Evolutionary conservation across 2,113 vertebrate genomes (phyloP).

Genomic region (Corythornis cristatus): DNA sequence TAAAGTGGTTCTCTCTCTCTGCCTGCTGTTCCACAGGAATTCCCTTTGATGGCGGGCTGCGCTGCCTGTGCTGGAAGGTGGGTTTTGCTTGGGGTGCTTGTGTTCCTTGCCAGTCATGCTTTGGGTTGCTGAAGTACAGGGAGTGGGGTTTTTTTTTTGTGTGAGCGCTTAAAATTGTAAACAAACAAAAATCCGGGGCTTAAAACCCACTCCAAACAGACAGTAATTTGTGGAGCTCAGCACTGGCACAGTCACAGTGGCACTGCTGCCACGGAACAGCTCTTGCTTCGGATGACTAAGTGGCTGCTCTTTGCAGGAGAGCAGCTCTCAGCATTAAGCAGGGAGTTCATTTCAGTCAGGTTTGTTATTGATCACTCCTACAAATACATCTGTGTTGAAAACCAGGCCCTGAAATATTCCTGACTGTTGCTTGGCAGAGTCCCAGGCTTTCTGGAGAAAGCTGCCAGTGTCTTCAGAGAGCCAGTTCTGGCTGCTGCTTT

Average conservation of each 20-base stretch:
- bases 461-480: background rate
- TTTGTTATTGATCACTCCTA: background rate
- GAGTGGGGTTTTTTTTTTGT: background rate
- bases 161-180: background rate
- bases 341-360: background rate
- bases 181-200: background rate
- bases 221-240: background rate
- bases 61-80: constrained; percentile 98
- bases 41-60: constrained; percentile 94
- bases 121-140: background rate
- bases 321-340: background rate
- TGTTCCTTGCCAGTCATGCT: background rate
- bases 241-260: background rate
- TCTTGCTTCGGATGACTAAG: rapidly evolving
- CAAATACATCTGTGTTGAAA: background rate
- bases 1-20: constrained; percentile 38
- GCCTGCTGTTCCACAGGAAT: constrained; percentile 83
- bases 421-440: background rate
- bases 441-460: background rate
- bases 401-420: background rate
- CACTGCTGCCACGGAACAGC: background rate
- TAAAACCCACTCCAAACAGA: background rate
- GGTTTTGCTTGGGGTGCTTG: constrained; percentile 49
- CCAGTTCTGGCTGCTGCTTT: background rate
- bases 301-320: background rate